phyloP scores from a whole-genome alignment of 2,113 vertebrate genomes.

The Pygoscelis adeliae region DNA sequence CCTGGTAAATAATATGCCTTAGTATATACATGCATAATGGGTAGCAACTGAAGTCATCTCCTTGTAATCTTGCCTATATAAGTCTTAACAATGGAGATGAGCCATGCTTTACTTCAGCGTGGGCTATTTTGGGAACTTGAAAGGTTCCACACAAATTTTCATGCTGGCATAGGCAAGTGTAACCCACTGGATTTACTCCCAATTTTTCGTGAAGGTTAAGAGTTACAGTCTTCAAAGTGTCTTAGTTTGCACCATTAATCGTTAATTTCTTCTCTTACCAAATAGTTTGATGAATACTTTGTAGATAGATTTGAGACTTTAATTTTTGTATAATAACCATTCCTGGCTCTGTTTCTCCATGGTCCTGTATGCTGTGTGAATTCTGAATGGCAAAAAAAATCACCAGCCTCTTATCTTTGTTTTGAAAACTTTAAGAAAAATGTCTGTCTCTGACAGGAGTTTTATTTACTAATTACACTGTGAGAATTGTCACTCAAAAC shows the following conservation, averaged over 20 bases:
- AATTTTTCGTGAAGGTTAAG: neutral
- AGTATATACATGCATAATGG: rapidly evolving
- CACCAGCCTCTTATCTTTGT: neutral
- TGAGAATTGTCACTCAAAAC: neutral
- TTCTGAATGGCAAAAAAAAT: neutral
- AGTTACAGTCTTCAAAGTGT: neutral
- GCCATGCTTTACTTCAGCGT: neutral
- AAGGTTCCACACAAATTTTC: neutral
- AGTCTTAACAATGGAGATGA: neutral
- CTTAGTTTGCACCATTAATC: too few relatives aligned
- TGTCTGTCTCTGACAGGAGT: neutral
- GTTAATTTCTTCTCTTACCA: neutral
- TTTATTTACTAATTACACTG: neutral
- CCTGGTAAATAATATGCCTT: neutral
- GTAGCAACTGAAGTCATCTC: neutral
- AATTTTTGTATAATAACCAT: neutral
- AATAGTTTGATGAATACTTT: neutral
- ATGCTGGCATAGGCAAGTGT: neutral
- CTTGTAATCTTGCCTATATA: rapidly evolving
- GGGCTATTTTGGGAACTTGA: neutral
- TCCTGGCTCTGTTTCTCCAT: neutral
- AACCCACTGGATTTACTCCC: neutral
- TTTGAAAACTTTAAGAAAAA: neutral
- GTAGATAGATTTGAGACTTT: neutral
- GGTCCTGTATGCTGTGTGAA: neutral